Evolutionary conservation across 2,888 invertebrate species (phyloP), one percentile per base, ranked within the genome.

Genomic region (Brenthis hecate): DNA sequence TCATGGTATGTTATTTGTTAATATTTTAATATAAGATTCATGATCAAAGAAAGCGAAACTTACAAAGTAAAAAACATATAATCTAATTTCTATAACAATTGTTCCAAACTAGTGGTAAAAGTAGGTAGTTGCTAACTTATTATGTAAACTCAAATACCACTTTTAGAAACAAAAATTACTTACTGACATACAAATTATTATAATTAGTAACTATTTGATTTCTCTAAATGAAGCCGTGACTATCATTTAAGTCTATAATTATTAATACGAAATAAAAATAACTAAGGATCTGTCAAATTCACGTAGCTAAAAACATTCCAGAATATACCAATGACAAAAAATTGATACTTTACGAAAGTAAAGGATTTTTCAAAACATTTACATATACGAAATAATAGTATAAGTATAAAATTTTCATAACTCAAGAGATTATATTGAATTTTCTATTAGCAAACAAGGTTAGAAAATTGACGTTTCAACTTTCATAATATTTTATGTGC

Each of bases 61-160:
- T 6, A 6, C 1, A 6, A 36, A 43, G 2, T 43, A 43, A 43
- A 43, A 43, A 11, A 43, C 36, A 43, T 8, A 43, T 3, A 43
- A 1, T 43, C 8, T 43, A 43, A 8, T 36, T 36, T 36, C 8
- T 36, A 36, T 36, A 36, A 36, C 1, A 8, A 36, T 8, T 8
- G 8, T 36, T 36, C 6, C 36, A 36, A 36, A 36, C 0, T 36
- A 36, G 6, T 36, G 11, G 36, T 43, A 43, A 43, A 43, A 43
- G 11, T 43, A 43, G 36, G 36, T 11, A 8, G 11, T 43, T 36
- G 43, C 11, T 43, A 56, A 54, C 11, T 50, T 50, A 86, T 87
- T 87, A 87, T 87, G 84, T 87, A 87, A 86, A 87, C 87, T 85
- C 70, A 72, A 70, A 53, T 57, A 67, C 65, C 72, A 63, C 71